Percentiles rank a stretch among this genome's conserved stretches.
Evolutionary conservation across 2,888 invertebrate species (phyloP).

Genomic region (Pachycephus smyrnensis): DNA sequence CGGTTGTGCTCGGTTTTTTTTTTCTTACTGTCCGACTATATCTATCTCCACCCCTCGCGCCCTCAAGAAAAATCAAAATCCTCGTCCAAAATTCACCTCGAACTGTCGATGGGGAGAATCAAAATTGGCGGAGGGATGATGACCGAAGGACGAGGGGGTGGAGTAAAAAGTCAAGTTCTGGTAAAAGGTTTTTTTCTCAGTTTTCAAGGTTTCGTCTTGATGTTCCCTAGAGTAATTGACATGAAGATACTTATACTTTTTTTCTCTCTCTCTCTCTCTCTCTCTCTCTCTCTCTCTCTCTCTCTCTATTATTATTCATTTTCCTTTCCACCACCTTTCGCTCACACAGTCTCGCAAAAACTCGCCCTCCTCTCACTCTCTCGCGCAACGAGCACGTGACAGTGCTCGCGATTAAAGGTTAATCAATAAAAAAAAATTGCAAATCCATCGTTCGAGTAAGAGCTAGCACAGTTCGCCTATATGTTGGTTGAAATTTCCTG

Average conservation of each 20-base stretch:
- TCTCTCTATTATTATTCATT: background rate
- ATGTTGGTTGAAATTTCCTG: background rate
- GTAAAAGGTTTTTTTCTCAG: slow-evolving; percentile 38
- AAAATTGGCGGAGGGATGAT: background rate
- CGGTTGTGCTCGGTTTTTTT: background rate
- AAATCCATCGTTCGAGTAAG: background rate
- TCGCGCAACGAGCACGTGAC: background rate
- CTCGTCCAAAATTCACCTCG: background rate
- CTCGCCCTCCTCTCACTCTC: background rate
- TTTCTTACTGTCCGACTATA: background rate
- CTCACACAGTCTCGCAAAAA: background rate
- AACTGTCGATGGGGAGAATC: background rate
- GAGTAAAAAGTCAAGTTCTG: slow-evolving; percentile 38
- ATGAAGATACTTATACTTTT: slow-evolving; percentile 76
- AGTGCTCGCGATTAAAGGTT: background rate
- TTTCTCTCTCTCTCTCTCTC: slow-evolving; percentile 28
- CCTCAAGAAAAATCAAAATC: background rate
- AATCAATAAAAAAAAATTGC: background rate
- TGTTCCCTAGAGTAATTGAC: slow-evolving; percentile 90
- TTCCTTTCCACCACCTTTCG: background rate
- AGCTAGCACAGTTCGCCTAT: background rate
- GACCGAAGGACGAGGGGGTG: slow-evolving; percentile 37
- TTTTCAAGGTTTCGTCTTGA: slow-evolving; percentile 47
- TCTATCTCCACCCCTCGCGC: background rate
- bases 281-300: background rate